Evolutionary conservation across 37 sponge, comb jelly and placozoan species (phyloP).

Genomic region (Ianthella basta): DNA sequence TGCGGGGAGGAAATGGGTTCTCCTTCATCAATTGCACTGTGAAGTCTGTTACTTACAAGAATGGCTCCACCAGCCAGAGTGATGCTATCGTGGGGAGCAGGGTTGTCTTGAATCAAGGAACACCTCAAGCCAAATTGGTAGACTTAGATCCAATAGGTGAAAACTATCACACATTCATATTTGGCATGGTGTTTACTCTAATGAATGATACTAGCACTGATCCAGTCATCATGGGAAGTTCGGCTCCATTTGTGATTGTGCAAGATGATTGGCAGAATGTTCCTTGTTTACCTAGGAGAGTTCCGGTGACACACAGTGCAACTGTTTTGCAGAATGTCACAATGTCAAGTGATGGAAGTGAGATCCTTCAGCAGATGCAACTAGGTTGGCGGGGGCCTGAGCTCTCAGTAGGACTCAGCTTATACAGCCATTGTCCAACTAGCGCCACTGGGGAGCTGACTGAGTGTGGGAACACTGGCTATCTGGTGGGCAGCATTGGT

Average conservation of each 20-base stretch:
- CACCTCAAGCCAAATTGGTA: not conserved
- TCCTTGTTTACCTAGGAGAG: too few relatives aligned
- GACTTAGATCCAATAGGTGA: not conserved
- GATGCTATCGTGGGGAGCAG: not conserved
- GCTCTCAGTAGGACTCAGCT: too few relatives aligned
- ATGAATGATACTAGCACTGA: not conserved
- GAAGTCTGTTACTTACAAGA: not conserved
- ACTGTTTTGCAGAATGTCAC: too few relatives aligned
- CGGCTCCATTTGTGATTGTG: too few relatives aligned
- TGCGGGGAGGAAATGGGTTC: constrained; percentile 5
- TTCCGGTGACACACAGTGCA: too few relatives aligned
- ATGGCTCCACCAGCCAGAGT: not conserved
- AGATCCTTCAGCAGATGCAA: too few relatives aligned
- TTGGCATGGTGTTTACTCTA: not conserved
- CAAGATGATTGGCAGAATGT: too few relatives aligned
- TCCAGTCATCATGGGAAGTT: too few relatives aligned
- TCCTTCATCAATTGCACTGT: not conserved
- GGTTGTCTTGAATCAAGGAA: not conserved
- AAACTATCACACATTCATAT: not conserved
- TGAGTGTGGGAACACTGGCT: not conserved
- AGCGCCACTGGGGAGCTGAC: too few relatives aligned
- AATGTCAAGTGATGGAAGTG: too few relatives aligned
- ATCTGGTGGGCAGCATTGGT: constrained; percentile 37
- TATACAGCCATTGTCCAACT: too few relatives aligned
- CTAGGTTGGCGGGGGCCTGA: too few relatives aligned